Percentiles rank a stretch among this genome's conserved stretches.
Evolutionary conservation across 2,888 invertebrate species (phyloP).

Genomic region (Masnerella sp.): DNA sequence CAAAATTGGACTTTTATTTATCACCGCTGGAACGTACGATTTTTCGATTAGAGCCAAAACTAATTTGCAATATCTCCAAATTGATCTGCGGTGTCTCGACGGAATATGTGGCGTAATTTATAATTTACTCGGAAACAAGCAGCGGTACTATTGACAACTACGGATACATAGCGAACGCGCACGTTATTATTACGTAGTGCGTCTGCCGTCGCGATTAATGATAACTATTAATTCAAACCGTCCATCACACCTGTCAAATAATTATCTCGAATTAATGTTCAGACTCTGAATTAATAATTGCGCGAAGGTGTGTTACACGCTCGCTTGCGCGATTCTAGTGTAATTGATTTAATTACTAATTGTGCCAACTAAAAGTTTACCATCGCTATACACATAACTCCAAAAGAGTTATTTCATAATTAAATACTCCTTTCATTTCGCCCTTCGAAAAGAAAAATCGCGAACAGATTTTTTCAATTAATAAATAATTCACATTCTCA

Average conservation of each 20-base stretch:
- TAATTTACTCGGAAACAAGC: conserved; percentile 45
- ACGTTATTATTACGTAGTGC: conserved; percentile 34
- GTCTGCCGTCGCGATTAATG: conserved; percentile 32
- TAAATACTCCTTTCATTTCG: no score
- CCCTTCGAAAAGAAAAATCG: no score
- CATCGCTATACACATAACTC: neutral
- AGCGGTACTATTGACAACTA: conserved; percentile 30
- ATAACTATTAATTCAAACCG: conserved; percentile 45
- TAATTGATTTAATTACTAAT: no score
- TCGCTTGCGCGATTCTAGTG: neutral
- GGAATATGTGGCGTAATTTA: conserved; percentile 37
- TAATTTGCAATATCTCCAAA: conserved; percentile 44
- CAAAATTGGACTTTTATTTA: no score
- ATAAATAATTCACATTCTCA: no score
- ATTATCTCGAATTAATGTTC: conserved; percentile 48
- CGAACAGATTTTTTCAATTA: no score
- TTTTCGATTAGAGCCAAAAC: conserved; percentile 22
- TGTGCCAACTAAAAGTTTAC: no score
- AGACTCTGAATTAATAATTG: conserved; percentile 25
- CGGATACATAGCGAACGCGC: conserved; percentile 22
- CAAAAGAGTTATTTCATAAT: no score
- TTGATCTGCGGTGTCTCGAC: conserved; percentile 28
- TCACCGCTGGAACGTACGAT: no score
- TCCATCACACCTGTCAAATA: conserved; percentile 44
- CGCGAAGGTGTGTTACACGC: conserved; percentile 15